Percentiles rank a stretch among this genome's conserved stretches.
Conservation (phyloP, 1,140 invertebrate species). For the Megathymus violae region DNA sequence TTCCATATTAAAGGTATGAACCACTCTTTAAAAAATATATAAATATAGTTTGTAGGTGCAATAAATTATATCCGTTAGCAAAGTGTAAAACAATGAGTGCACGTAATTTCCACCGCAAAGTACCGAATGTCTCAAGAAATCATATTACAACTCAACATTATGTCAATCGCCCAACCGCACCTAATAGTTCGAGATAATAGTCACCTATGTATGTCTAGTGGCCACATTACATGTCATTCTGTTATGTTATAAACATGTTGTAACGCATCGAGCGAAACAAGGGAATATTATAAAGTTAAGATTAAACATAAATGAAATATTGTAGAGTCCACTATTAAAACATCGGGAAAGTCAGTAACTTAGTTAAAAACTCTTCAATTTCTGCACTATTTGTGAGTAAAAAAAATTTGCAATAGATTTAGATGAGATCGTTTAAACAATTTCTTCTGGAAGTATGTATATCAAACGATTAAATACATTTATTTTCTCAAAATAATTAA, state of each 20-base stretch:
- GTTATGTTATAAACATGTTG: conserved; percentile 25
- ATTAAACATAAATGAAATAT: background rate
- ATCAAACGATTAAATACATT: too few species aligned
- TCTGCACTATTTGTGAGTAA: too few species aligned
- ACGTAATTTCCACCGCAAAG: conserved; percentile 33
- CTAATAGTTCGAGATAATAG: conserved; percentile 48
- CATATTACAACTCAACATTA: conserved; percentile 49
- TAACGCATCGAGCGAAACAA: background rate
- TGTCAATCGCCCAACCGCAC: conserved; percentile 55
- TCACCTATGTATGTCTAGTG: conserved; percentile 10
- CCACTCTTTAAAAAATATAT: background rate
- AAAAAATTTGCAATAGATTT: too few species aligned
- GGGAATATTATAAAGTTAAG: conserved; percentile 5
- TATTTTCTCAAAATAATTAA: too few species aligned
- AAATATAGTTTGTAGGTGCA: conserved; percentile 13
- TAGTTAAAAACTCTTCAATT: too few species aligned
- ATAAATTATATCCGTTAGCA: conserved; percentile 32
- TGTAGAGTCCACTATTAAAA: background rate
- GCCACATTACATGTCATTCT: conserved; percentile 18
- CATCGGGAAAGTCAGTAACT: too few species aligned
- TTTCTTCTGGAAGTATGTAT: too few species aligned
- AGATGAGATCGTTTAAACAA: too few species aligned
- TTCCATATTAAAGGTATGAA: background rate
- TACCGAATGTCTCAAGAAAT: conserved; percentile 38
- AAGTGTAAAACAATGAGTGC: conserved; percentile 34